Evolutionary conservation across 1,140 invertebrate species (phyloP), one percentile per base, ranked within the genome.

Genomic region (Hylaeus volcanicus): DNA sequence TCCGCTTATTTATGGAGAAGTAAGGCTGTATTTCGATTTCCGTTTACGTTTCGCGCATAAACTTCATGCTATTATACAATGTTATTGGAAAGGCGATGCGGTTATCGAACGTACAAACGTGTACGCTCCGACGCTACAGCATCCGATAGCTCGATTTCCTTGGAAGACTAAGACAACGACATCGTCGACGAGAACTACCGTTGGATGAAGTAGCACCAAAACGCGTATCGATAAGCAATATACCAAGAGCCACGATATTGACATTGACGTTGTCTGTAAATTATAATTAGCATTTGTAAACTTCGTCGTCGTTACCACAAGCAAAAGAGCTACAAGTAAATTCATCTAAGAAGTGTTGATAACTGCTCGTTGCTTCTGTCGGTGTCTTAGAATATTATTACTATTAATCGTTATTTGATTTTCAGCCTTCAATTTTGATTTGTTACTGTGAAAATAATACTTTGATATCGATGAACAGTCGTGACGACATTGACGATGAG

Each of bases 121-220:
- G 37, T 8, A 55, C 15, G 12, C 14, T 15, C 43, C 41, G 53
- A 78, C 5, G 37, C 3, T 45, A 51, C 11, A 14, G 14, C 12
- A 56, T 77, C 74, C 58, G 39, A 51, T 60, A 64, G 65, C 61
- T 79, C 61, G 79, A 86, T 72, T 81, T 76, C 26, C 9, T 45
- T 87, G 86, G 86, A 87, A 87, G 86, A 87, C 86, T 86, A 82
- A 79, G 86, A 78, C 65, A 65, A 74, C 70, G 45, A 86, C 56
- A 37, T 81, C 71, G 58, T 78, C 64, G 68, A 77, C 74, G 64
- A 73, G 58, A 77, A 74, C 64, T 73, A 79, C 69, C 66, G 60
- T 82, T 56, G 69, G 58, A 74, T 58, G 60, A 61, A 75, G 68
- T 79, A 83, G 81, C 85, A 86, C 84, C 85, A 74, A 72, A 56